Evolutionary conservation across 2,113 vertebrate species (phyloP).

Genomic region (Chrysemys picta): DNA sequence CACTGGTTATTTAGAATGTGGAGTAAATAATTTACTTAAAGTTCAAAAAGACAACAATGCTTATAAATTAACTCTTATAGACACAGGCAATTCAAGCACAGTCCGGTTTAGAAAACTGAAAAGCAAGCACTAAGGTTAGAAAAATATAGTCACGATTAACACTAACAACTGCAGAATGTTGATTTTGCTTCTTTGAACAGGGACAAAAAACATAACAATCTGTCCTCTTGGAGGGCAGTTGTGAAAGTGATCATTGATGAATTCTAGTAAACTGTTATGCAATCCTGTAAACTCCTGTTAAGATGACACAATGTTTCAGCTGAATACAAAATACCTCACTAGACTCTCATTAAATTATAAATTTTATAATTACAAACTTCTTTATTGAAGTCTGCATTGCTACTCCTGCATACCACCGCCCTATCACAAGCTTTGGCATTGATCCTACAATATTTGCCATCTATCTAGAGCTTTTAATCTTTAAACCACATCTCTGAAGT

Average conservation of each 20-base stretch:
- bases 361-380: neutral
- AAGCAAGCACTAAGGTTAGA: neutral
- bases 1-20: neutral
- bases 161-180: neutral
- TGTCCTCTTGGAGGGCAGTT: neutral
- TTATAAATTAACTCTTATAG: slow-evolving; percentile 60
- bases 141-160: neutral
- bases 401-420: neutral
- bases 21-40: slow-evolving; percentile 56
- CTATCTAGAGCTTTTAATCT: neutral
- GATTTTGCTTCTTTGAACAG: neutral
- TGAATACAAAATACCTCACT: neutral
- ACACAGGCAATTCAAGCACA: slow-evolving; percentile 2
- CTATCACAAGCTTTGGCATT: neutral
- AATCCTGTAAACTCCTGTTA: neutral
- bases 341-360: neutral
- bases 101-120: neutral
- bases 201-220: neutral
- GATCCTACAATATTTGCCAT: neutral
- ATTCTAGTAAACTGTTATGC: neutral
- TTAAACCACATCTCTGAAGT: neutral
- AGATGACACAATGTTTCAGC: neutral
- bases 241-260: neutral
- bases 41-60: slow-evolving; percentile 40
- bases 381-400: neutral